Percentiles rank a stretch among this genome's conserved stretches.
Conservation (phyloP, 1,140 invertebrate genomes). For the Formica exsecta region DNA sequence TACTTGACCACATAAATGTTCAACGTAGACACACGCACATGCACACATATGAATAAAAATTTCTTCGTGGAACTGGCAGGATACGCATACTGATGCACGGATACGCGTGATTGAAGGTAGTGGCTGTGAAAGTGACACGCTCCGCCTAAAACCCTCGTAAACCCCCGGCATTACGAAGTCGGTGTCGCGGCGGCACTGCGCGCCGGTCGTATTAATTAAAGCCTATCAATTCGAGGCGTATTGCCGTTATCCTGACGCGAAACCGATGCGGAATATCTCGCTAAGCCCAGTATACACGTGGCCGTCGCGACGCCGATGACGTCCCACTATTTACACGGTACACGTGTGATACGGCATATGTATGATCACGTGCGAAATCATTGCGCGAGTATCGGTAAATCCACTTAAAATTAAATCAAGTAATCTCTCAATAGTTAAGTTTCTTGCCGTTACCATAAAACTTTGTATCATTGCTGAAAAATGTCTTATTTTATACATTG, state of each 20-base stretch:
- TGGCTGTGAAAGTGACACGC: conserved; percentile 79
- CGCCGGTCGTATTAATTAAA: conserved; percentile 81
- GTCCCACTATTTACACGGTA: neutral
- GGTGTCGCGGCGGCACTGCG: conserved; percentile 74
- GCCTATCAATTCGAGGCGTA: conserved; percentile 81
- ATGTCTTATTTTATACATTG: neutral
- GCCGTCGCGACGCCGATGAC: conserved; percentile 10
- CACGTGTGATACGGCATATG: neutral
- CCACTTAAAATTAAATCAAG: neutral
- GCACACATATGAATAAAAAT: neutral
- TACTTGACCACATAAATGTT: neutral
- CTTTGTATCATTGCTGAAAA: neutral
- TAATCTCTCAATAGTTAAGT: neutral
- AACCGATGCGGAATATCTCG: conserved; percentile 65
- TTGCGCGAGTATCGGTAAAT: conserved; percentile 45
- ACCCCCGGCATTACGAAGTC: conserved; percentile 82
- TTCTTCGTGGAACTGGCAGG: conserved; percentile 16
- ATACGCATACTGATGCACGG: conserved; percentile 38
- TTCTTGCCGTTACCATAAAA: neutral
- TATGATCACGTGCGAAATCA: conserved; percentile 32
- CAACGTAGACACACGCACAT: neutral
- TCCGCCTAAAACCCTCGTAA: conserved; percentile 81
- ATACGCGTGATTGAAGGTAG: conserved; percentile 69
- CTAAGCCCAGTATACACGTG: conserved; percentile 58
- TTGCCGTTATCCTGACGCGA: conserved; percentile 69